These are phyloP conservation scores for Novumbra hubbsi DNA, from an alignment of 2,797 vertebrate species.

Conservation along the genomic window DNA sequence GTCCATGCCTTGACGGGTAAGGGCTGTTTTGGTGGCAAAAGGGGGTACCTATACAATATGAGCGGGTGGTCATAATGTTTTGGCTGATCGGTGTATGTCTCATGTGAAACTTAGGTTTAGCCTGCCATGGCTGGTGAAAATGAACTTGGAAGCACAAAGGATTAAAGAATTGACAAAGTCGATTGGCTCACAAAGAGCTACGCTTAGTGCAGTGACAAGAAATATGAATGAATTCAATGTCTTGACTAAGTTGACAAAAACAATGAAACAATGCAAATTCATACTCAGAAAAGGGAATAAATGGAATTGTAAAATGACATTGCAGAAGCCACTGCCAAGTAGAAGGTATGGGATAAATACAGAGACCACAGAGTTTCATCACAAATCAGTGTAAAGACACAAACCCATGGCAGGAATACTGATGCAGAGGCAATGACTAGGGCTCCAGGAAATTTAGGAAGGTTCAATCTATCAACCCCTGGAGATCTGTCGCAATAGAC, in stretches of 20 bases:
- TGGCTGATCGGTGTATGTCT: too few relatives aligned
- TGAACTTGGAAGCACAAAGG: neutral
- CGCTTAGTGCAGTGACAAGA: neutral
- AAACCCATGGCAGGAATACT: slow-evolving; percentile 9
- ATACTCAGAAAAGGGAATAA: neutral
- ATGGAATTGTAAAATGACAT: neutral
- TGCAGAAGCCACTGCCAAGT: neutral
- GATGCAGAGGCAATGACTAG: neutral
- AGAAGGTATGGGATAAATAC: neutral
- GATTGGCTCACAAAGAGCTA: neutral
- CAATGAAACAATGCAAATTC: neutral
- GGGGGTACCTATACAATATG: too few relatives aligned
- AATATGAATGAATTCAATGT: neutral
- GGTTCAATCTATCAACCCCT: neutral
- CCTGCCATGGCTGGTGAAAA: neutral
- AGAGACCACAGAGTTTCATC: neutral
- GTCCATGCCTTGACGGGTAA: too few relatives aligned
- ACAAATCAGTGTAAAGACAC: neutral
- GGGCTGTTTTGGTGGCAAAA: too few relatives aligned
- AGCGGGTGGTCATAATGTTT: too few relatives aligned
- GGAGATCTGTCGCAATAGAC: neutral
- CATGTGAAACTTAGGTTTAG: neutral
- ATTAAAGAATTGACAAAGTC: neutral
- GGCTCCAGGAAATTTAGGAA: neutral
- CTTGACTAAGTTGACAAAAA: neutral